Base-by-base conservation (phyloP, 2,888 invertebrate genomes). In the Myopa tessellatipennis region DNA sequence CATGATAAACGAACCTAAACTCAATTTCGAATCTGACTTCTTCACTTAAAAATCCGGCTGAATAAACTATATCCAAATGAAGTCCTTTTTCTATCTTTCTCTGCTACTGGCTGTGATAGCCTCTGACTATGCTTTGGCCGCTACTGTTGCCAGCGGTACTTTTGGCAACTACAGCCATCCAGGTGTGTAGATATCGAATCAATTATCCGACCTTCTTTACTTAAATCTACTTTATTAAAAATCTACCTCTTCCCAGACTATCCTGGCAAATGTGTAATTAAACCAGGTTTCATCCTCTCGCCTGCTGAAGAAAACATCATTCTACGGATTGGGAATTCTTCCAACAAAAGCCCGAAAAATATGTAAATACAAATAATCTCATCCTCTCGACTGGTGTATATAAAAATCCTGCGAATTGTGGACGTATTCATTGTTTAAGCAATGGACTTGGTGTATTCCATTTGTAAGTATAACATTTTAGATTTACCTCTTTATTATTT, bases 161-260 rank as follows among this genome's bases (percentile, higher is more conserved):
- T 38, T 10, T 3, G 84, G 83, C 4, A 4, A 55, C 12, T 84
- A 77, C 12, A 40, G 73, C 34, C 69, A 84, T 60, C 61, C 60
- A 71, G 63, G 76, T 76, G 18, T 12, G 52, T 74, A 34, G 38
- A 36, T 38, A 26, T 26, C 26, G 26, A 26, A 26, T 26, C 26
- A 26, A 1, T 16, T 18, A 0, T 60, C 18, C 16, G 14, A 16
- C 4, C 6, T 60, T 18, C 60, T 60, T 16, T 12, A 18, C 6
- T 16, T 18, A 16, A 26, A 10, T 60, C 14, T 16, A 12, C 34
- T 63, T 34, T 36, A 12, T 34, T 70, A 14, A n/a, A 1, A 26
- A n/a, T 6, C 34, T 14, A 26, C 34, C 38, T 16, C 34, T 36
- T 63, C 78, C 58, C 72, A 72, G 72, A 72, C 8, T 16, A 72